Percentiles rank a stretch among this genome's conserved stretches.
Conservation (phyloP, 1,140 invertebrate species). For the Drosophila parvula region DNA sequence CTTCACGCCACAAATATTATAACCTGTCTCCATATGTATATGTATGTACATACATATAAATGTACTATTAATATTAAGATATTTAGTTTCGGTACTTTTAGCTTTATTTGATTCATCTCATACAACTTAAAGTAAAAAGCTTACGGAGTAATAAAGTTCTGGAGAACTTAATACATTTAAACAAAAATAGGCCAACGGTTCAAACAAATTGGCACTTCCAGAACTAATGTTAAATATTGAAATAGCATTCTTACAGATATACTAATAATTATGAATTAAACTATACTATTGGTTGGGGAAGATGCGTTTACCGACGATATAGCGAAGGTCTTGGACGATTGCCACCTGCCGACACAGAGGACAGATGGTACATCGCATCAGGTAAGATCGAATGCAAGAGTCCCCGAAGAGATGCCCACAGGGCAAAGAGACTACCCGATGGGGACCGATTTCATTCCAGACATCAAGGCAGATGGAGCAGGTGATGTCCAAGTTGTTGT, state of each 20-base stretch:
- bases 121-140: neutral
- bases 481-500: constrained; percentile 15
- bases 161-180: neutral
- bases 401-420: constrained; percentile 33
- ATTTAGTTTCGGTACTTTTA: neutral
- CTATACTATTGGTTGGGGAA: neutral
- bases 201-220: neutral
- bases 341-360: constrained; percentile 5
- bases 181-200: neutral
- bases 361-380: neutral
- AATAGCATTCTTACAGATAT: neutral
- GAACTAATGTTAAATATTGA: neutral
- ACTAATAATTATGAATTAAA: too few species aligned
- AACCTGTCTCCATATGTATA: too few species aligned
- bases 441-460: constrained; percentile 11
- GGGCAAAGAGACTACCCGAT: constrained; percentile 21
- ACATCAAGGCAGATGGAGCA: constrained; percentile 8
- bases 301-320: constrained; percentile 8
- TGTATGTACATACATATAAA: too few species aligned
- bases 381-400: constrained; percentile 10
- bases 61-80: neutral
- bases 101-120: neutral
- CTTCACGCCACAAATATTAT: too few species aligned
- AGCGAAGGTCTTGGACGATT: neutral
- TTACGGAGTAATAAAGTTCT: neutral